These are phyloP conservation scores for Pachycephala philippinensis DNA, from an alignment of 2,113 vertebrate genomes.

Conservation along the genomic window DNA sequence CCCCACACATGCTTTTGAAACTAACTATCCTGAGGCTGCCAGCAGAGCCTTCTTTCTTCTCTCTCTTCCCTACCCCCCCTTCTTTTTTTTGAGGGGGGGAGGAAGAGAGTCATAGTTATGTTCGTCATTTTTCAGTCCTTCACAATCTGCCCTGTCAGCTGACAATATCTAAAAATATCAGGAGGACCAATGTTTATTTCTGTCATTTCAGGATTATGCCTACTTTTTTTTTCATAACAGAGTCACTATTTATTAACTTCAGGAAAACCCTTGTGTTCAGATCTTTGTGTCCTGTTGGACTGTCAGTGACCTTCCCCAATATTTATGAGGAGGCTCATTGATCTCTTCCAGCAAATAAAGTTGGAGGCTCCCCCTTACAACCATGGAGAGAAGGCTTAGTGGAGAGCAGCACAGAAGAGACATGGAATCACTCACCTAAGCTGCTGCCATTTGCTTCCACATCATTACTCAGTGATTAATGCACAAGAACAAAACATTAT, in stretches of 20 bases:
- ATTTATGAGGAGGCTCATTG: not conserved
- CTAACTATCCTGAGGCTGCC: slow-evolving; percentile 34
- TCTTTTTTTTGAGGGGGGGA: not conserved
- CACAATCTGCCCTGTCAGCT: slow-evolving; percentile 57
- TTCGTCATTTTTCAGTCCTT: slow-evolving; percentile 55
- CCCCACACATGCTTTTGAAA: slow-evolving; percentile 61
- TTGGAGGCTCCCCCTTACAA: not conserved
- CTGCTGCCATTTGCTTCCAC: not conserved
- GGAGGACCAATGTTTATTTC: slow-evolving; percentile 6
- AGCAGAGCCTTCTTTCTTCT: slow-evolving; percentile 35
- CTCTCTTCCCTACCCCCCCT: not conserved
- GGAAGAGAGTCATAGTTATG: slow-evolving; percentile 33
- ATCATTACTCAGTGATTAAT: not conserved
- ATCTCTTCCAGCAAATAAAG: not conserved
- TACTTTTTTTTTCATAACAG: not conserved
- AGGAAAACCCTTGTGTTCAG: not conserved
- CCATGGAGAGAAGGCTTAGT: not conserved
- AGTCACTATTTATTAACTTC: not conserved
- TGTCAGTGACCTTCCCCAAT: not conserved
- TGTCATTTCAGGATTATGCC: not conserved
- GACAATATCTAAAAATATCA: slow-evolving; percentile 63
- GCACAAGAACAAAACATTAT: not conserved
- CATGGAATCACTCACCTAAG: not conserved
- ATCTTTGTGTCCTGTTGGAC: not conserved
- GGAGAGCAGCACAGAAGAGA: not conserved